A percentile compares a stretch with the other conserved stretches of the same genome.
phyloP scores from a whole-genome alignment of 2,797 vertebrate species.

The Coregonus sp. region DNA sequence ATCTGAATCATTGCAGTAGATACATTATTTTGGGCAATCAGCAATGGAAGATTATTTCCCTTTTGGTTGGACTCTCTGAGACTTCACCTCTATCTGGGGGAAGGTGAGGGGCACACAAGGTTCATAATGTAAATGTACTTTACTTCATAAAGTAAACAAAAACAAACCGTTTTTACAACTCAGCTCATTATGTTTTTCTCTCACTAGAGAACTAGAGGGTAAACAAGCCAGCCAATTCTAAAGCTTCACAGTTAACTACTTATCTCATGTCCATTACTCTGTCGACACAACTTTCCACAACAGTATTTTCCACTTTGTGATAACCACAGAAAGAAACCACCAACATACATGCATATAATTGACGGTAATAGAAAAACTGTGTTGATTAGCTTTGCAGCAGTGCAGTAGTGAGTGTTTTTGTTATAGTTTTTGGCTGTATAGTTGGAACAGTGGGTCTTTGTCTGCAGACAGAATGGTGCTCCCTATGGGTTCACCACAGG shows the following conservation, averaged over 20 bases:
- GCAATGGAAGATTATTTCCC: slow-evolving; percentile 57
- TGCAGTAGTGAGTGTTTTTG: slow-evolving; percentile 15
- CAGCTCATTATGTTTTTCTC: too few relatives aligned
- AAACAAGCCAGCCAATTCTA: neutral
- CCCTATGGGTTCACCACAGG: slow-evolving; percentile 72
- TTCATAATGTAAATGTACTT: too few relatives aligned
- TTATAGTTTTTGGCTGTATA: slow-evolving; percentile 8
- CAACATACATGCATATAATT: slow-evolving; percentile 2
- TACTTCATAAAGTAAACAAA: too few relatives aligned
- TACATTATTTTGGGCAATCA: slow-evolving; percentile 61
- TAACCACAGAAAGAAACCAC: neutral
- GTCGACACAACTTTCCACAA: neutral
- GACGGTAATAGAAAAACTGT: neutral
- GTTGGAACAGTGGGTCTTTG: slow-evolving; percentile 80
- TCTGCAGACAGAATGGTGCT: slow-evolving; percentile 71
- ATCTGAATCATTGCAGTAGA: slow-evolving; percentile 59
- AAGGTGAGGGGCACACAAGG: slow-evolving; percentile 30
- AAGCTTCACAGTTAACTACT: neutral
- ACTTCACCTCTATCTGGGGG: slow-evolving; percentile 34
- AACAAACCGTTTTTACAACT: too few relatives aligned
- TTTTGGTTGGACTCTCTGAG: slow-evolving; percentile 41
- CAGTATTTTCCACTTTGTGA: neutral
- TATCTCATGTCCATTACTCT: neutral
- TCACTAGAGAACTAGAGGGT: neutral
- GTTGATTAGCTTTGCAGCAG: slow-evolving; percentile 6